A percentile compares a stretch with the other conserved stretches of the same genome.
phyloP scores from a whole-genome alignment of 2,888 invertebrate genomes.

The Zonitis immaculata region DNA sequence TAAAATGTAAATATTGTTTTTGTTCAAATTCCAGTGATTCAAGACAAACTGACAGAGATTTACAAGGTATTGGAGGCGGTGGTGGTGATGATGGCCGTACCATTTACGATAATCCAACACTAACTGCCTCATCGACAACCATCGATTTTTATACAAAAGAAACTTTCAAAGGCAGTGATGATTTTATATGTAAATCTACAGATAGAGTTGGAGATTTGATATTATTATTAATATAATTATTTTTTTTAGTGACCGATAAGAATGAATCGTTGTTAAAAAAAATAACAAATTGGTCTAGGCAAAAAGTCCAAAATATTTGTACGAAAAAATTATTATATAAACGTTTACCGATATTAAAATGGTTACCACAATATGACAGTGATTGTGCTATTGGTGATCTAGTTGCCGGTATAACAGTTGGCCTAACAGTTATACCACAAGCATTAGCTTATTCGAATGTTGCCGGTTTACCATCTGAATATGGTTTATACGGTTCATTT shows the following conservation, averaged over 20 bases:
- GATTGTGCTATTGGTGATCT: conserved; percentile 80
- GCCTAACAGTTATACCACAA: conserved; percentile 90
- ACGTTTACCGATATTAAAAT: conserved; percentile 67
- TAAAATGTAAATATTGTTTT: too few species aligned
- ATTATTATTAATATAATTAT: too few species aligned
- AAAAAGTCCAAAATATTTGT: conserved; percentile 50
- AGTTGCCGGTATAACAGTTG: conserved; percentile 88
- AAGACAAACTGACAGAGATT: conserved; percentile 32
- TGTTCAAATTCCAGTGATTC: conserved; percentile 19
- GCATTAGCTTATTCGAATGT: conserved; percentile 77
- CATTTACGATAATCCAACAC: conserved; percentile 47
- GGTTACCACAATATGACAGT: conserved; percentile 73
- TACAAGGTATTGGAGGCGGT: conserved; percentile 39
- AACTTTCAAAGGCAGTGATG: conserved; percentile 55
- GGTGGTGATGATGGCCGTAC: conserved; percentile 34
- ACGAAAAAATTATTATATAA: conserved; percentile 70
- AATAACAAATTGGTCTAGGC: conserved; percentile 41
- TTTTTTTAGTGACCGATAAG: conserved; percentile 24
- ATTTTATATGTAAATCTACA: conserved; percentile 53
- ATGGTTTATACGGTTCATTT: conserved; percentile 83
- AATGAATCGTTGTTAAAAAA: conserved; percentile 24
- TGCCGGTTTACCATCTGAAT: conserved; percentile 70
- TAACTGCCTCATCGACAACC: conserved; percentile 41
- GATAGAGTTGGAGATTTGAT: conserved; percentile 5
- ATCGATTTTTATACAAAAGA: conserved; percentile 32